Evolutionary conservation across 2,888 invertebrate genomes (phyloP).

Genomic region (Linnaemya vulpina): DNA sequence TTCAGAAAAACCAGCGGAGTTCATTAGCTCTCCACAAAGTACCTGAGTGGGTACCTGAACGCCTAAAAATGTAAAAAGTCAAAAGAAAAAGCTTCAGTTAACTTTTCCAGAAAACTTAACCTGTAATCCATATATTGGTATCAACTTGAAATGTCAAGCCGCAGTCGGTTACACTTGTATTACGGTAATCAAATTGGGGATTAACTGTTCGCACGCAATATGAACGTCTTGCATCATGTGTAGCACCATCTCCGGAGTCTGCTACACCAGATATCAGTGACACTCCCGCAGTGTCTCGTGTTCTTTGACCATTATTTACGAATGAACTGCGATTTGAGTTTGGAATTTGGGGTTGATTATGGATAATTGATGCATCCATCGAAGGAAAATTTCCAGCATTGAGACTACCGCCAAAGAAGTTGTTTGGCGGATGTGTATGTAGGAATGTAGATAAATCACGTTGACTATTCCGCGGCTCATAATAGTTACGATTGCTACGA

Average conservation of each 20-base stretch:
- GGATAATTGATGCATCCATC: conserved; percentile 59
- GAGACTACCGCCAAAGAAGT: conserved; percentile 59
- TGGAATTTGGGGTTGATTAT: conserved; percentile 57
- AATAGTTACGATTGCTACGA: conserved; percentile 79
- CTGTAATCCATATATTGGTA: conserved; percentile 90
- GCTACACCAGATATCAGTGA: conserved; percentile 53
- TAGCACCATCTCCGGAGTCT: conserved; percentile 70
- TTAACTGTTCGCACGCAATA: conserved; percentile 88
- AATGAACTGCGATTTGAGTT: conserved; percentile 49
- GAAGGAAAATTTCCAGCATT: conserved; percentile 59
- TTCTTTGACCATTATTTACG: conserved; percentile 22
- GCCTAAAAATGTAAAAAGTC: conserved; percentile 81
- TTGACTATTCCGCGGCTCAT: conserved; percentile 78
- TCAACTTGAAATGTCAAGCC: conserved; percentile 91
- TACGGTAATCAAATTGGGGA: conserved; percentile 89
- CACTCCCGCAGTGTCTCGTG: conserved; percentile 70
- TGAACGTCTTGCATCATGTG: conserved; percentile 85
- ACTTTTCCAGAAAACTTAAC: conserved; percentile 65
- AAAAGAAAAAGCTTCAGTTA: background rate
- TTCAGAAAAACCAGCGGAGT: conserved; percentile 81
- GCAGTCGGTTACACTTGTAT: conserved; percentile 90
- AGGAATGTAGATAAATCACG: conserved; percentile 79
- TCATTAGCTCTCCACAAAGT: conserved; percentile 82
- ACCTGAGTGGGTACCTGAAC: conserved; percentile 90
- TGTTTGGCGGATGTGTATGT: conserved; percentile 69